Evolutionary conservation across 1,140 invertebrate genomes (phyloP).

Genomic region (Orius insidiosus): DNA sequence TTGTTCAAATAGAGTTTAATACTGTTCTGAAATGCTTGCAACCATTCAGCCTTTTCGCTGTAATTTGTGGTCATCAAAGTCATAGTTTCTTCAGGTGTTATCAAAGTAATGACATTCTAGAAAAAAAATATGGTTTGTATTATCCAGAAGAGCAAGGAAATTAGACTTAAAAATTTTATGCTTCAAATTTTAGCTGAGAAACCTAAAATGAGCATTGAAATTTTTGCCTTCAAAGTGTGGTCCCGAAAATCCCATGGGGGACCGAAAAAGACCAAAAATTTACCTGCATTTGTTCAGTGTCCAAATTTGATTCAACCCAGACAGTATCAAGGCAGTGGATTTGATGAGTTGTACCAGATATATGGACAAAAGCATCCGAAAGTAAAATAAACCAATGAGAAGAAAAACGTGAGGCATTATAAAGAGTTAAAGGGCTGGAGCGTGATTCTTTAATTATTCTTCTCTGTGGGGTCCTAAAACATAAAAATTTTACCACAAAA

Average conservation of each 20-base stretch:
- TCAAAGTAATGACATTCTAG: conserved; percentile 46
- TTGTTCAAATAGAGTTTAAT: conserved; percentile 41
- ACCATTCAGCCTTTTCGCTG: conserved; percentile 61
- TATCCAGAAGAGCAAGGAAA: not conserved
- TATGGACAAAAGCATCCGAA: conserved; percentile 54
- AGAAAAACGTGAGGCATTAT: conserved; percentile 45
- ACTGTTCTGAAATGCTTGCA: conserved; percentile 43
- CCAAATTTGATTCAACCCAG: conserved; percentile 51
- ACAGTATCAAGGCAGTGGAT: conserved; percentile 51
- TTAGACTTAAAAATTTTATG: too few relatives aligned
- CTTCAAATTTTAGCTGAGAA: too few relatives aligned
- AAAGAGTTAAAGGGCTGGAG: conserved; percentile 43
- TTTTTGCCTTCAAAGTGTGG: too few relatives aligned
- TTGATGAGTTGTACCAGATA: conserved; percentile 39
- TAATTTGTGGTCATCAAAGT: conserved; percentile 42
- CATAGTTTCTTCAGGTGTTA: conserved; percentile 60
- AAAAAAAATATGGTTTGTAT: conserved; percentile 19
- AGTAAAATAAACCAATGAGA: conserved; percentile 61
- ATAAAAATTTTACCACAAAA: not conserved
- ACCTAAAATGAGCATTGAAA: too few relatives aligned
- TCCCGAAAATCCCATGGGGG: too few relatives aligned
- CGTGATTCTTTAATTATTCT: conserved; percentile 61
- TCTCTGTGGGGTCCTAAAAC: conserved; percentile 38
- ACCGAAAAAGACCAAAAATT: conserved; percentile 6
- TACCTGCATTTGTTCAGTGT: conserved; percentile 33